Conservation (phyloP, 2,888 invertebrate species). For the Sialis fuliginosa region DNA sequence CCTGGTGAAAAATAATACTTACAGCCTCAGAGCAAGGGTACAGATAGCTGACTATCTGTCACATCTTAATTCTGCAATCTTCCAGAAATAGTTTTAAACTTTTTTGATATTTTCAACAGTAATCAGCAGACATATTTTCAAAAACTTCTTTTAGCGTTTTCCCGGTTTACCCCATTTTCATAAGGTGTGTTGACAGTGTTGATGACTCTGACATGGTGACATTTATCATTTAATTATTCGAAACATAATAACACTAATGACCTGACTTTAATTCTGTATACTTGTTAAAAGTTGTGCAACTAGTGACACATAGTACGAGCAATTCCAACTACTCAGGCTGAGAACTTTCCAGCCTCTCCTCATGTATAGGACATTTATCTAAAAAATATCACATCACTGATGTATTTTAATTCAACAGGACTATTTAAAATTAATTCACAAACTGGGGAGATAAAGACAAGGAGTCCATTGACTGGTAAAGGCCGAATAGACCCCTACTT, state of each 20-base stretch:
- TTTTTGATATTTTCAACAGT: no score
- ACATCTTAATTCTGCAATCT: no score
- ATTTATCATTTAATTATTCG: no score
- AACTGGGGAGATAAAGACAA: constrained; percentile 50
- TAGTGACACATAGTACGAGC: not conserved
- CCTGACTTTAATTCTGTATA: not conserved
- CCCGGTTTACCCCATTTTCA: no score
- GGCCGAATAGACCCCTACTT: constrained; percentile 58
- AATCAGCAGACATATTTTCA: no score
- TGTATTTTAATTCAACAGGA: constrained; percentile 24
- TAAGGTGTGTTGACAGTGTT: no score
- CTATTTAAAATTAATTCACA: constrained; percentile 45
- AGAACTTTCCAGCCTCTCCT: not conserved
- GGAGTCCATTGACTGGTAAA: constrained; percentile 48
- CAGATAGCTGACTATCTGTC: no score
- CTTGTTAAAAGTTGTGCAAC: not conserved
- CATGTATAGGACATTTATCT: not conserved
- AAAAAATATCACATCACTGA: not conserved
- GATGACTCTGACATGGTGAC: no score
- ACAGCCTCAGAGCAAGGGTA: no score
- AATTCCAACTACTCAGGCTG: not conserved
- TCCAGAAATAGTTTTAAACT: no score
- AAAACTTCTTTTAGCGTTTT: no score
- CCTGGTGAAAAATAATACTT: no score
- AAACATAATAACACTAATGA: not conserved